Base-by-base conservation (phyloP, 2,797 vertebrate genomes). In the Brachyalestes nurse region DNA sequence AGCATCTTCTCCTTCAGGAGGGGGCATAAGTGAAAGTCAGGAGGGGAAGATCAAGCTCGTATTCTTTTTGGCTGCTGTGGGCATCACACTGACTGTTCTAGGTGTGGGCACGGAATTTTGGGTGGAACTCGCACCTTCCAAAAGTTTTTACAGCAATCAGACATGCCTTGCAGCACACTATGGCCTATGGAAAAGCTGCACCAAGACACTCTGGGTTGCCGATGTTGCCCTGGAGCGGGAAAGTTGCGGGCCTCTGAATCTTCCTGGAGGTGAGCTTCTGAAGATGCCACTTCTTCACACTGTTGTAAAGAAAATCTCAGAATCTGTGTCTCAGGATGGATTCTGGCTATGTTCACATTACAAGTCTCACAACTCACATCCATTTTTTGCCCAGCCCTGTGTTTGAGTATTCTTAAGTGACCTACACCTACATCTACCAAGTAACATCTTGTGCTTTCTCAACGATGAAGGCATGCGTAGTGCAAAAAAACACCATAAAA, bases 21-120 rank as follows among this genome's bases (percentile, higher is more conserved):
- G 78, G 16, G 45, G 25, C 80, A 87, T 96, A 86, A 94, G 91
- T 0, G 95, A 96, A 0, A 94, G 91, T 85, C 95, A 90, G 60
- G 95, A 96, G 83, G 95, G 96, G 51, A 96, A 95, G 91, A 93
- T 94, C 76, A 95, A 94, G 90, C 86, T 94, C 80, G 88, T 82
- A 1, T 91, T 94, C 77, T 88, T 95, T 25, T 85, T 94, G 84
- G 89, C 90, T 13, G 62, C 89, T 0, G 82, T 93, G 77, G 92
- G 93, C 19, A 91, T 93, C 65, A 90, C 91, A 8, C 91, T 95
- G 70, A 90, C 92, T 0, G 91, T 95, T 53, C 87, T 95, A 64
- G 91, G 93, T 0, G 93, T 95, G 81, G 93, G 94, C 85, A 95
- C 94, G 0, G 94, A 95, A 80, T 95, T 94, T 86, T 95, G 94